Evolutionary conservation across 2,797 vertebrate species (phyloP).

Genomic region (Sebastes reedi): DNA sequence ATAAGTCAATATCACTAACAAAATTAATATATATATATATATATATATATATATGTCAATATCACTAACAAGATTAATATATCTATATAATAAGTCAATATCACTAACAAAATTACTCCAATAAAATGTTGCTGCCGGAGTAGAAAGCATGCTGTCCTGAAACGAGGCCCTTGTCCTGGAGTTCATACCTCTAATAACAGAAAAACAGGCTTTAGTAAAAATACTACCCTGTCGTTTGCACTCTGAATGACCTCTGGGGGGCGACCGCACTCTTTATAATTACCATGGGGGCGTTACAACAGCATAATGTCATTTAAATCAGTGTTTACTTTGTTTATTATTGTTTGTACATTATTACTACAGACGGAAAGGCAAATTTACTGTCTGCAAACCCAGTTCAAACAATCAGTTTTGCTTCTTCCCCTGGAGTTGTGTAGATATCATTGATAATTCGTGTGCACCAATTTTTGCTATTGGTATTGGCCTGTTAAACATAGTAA

Average conservation of each 20-base stretch:
- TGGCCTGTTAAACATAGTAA: neutral
- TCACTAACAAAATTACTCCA: too few relatives aligned
- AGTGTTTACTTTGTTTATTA: neutral
- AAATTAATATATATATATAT: too few relatives aligned
- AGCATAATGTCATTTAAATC: neutral
- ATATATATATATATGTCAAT: too few relatives aligned
- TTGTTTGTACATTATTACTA: neutral
- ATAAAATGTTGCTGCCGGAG: too few relatives aligned
- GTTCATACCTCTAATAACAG: too few relatives aligned
- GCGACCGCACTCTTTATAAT: neutral
- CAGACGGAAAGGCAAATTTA: neutral
- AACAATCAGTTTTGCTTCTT: neutral
- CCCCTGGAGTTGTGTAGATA: neutral
- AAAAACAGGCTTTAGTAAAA: too few relatives aligned
- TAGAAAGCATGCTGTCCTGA: too few relatives aligned
- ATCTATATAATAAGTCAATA: too few relatives aligned
- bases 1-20: too few relatives aligned
- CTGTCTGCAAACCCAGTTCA: neutral
- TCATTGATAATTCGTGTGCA: neutral
- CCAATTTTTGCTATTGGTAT: neutral
- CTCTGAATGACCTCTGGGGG: neutral
- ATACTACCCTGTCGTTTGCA: rapidly evolving
- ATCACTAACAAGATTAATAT: too few relatives aligned
- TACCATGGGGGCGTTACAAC: constrained; percentile 11
- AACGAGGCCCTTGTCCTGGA: too few relatives aligned